Percentiles rank a stretch among this genome's conserved stretches.
Conservation (phyloP, 2,797 vertebrate genomes). For the Triplophysa bombifrons region DNA sequence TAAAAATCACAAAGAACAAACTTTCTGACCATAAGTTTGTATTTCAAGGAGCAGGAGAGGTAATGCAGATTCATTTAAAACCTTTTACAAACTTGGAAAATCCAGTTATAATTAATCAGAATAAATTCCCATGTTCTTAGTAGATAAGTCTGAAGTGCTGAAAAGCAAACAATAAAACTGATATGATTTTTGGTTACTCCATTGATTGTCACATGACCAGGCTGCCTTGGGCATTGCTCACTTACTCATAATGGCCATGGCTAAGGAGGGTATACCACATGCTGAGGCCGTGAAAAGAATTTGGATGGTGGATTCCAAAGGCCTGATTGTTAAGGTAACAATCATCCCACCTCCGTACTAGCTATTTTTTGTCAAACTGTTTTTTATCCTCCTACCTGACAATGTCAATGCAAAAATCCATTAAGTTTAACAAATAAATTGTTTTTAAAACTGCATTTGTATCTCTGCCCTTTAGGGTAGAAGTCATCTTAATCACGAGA, state of each 20-base stretch:
- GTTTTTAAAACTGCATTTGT: conserved; percentile 6
- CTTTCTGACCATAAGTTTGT: conserved; percentile 92
- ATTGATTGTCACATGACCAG: conserved; percentile 68
- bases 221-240: conserved; percentile 95
- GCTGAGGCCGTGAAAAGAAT: conserved; percentile 88
- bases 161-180: neutral
- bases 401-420: conserved; percentile 27
- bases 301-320: conserved; percentile 98
- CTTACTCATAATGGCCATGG: conserved; percentile 94
- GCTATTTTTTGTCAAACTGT: conserved; percentile 17
- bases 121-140: too few species aligned
- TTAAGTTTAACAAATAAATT: neutral
- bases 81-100: neutral
- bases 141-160: neutral
- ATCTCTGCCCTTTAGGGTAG: conserved; percentile 75
- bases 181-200: neutral
- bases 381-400: conserved; percentile 33
- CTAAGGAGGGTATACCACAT: conserved; percentile 85
- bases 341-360: neutral
- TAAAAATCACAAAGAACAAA: conserved; percentile 92
- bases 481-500: conserved; percentile 90
- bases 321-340: conserved; percentile 93
- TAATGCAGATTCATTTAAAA: conserved; percentile 53
- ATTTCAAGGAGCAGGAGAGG: conserved; percentile 98
- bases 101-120: too few species aligned